These are phyloP conservation scores for Oryzias melastigma DNA, from an alignment of 2,113 vertebrate species.

Conservation along the genomic window DNA sequence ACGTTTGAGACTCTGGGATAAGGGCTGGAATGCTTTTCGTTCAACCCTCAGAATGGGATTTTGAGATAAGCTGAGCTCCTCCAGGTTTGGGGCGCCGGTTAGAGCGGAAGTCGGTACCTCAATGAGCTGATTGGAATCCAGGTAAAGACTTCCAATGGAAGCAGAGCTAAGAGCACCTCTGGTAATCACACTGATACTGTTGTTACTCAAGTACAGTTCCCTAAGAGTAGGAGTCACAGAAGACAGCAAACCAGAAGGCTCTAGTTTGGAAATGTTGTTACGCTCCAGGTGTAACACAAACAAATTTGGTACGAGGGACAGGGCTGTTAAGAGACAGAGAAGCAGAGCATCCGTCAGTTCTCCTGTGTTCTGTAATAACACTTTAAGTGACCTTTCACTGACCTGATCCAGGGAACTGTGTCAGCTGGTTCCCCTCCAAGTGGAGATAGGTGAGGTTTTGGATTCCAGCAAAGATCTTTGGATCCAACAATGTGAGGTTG, in stretches of 20 bases:
- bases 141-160: constrained; percentile 80
- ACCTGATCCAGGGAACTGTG: constrained; percentile 72
- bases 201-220: constrained; percentile 83
- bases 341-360: constrained; percentile 3
- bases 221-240: constrained; percentile 66
- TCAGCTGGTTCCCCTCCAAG: constrained; percentile 84
- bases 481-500: constrained; percentile 73
- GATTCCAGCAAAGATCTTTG: constrained; percentile 74
- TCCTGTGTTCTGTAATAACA: not conserved
- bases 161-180: constrained; percentile 66
- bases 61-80: constrained; percentile 82
- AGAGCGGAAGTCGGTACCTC: constrained; percentile 80
- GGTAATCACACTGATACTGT: constrained; percentile 70
- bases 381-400: constrained; percentile 6
- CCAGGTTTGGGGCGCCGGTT: constrained; percentile 63
- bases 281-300: constrained; percentile 86
- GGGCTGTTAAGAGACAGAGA: constrained; percentile 34
- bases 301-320: constrained; percentile 79
- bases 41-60: constrained; percentile 77
- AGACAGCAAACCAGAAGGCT: constrained; percentile 59
- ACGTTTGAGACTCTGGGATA: constrained; percentile 80
- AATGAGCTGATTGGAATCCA: constrained; percentile 81
- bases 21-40: constrained; percentile 68
- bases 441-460: constrained; percentile 83
- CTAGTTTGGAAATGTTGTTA: constrained; percentile 78